A percentile compares a stretch with the other conserved stretches of the same genome.
Evolutionary conservation across 2,113 vertebrate species (phyloP).

Genomic region (Malurus cyaneus): DNA sequence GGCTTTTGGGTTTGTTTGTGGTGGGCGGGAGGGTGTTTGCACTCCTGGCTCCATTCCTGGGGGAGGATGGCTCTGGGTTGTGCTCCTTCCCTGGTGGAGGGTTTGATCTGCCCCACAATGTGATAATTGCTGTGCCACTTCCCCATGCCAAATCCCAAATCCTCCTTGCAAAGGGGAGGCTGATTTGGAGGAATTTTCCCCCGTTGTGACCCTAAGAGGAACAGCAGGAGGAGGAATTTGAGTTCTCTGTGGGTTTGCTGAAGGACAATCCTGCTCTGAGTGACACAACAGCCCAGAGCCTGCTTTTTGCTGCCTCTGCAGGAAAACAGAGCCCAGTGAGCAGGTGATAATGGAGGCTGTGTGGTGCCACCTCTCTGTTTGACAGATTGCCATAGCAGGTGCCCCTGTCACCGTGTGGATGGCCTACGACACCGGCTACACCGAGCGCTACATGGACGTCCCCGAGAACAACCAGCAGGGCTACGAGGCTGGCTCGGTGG

Average conservation of each 20-base stretch:
- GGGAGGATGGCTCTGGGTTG: neutral
- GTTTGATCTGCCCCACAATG: neutral
- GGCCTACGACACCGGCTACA: constrained; percentile 97
- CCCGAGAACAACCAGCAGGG: constrained; percentile 96
- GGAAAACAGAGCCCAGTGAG: neutral
- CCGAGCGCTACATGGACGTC: constrained; percentile 96
- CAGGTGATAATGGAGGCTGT: neutral
- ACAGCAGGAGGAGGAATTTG: neutral
- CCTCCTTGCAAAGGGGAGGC: neutral
- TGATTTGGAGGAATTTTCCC: neutral
- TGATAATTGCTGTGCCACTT: neutral
- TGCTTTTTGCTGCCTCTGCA: neutral
- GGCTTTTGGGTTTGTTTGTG: neutral
- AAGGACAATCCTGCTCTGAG: neutral
- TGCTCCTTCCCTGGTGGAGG: neutral
- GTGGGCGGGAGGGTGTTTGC: neutral
- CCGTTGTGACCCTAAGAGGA: neutral
- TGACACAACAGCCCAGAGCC: neutral
- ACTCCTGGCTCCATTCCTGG: neutral
- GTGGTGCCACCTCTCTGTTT: constrained; percentile 11
- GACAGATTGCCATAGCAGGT: constrained; percentile 92
- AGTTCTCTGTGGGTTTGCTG: neutral
- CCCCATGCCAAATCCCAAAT: neutral
- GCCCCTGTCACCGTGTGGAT: constrained; percentile 98
- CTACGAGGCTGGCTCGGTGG: constrained; percentile 95